Conservation (phyloP, 2,113 vertebrate species). For the Eulacestoma nigropectus region DNA sequence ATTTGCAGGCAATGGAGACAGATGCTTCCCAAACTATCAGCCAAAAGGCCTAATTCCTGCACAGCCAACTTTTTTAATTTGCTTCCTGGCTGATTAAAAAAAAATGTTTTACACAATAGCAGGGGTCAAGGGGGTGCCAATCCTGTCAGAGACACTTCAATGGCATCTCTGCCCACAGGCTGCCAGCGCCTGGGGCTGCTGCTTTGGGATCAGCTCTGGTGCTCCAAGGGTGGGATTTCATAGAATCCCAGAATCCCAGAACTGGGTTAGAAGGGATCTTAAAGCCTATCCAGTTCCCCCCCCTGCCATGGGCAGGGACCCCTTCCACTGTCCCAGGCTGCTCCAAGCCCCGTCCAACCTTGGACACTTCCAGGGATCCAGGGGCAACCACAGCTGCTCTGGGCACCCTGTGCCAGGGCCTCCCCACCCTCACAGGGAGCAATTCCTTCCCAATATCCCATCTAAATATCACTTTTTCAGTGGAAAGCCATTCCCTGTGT, state of each 20-base stretch:
- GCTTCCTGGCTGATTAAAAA: background rate
- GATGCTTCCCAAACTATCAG: conserved; percentile 57
- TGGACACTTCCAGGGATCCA: background rate
- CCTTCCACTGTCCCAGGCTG: background rate
- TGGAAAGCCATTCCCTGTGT: background rate
- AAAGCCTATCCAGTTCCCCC: no score
- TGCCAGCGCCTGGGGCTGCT: background rate
- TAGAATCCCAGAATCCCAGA: background rate
- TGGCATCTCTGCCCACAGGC: background rate
- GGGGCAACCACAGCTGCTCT: background rate
- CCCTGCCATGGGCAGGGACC: background rate
- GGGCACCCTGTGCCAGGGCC: background rate
- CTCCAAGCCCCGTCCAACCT: background rate
- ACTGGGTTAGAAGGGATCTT: background rate
- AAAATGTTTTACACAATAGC: background rate
- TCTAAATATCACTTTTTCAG: background rate
- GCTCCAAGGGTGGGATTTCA: background rate
- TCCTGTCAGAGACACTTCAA: fast-evolving
- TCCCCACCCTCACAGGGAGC: background rate
- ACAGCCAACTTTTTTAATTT: conserved; percentile 41
- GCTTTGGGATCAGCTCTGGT: background rate
- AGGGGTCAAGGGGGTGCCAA: background rate
- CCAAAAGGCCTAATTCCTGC: conserved; percentile 52
- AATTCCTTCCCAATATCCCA: background rate
- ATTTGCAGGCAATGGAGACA: conserved; percentile 62